Conservation (phyloP, 2,113 vertebrate genomes). For the Phodopus roborovskii region DNA sequence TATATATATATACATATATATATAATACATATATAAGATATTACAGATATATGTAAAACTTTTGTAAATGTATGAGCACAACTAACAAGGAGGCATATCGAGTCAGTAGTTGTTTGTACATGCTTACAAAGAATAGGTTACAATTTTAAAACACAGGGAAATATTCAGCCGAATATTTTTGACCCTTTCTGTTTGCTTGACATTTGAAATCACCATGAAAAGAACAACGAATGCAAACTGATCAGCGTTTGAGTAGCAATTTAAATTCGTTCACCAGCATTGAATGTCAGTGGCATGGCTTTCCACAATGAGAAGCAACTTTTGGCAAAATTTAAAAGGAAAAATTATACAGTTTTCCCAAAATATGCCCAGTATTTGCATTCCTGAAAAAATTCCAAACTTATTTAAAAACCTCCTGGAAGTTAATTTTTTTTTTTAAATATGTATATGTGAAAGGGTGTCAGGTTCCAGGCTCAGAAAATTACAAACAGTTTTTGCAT, state of each 20-base stretch:
- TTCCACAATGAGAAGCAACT: neutral
- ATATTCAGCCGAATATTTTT: neutral
- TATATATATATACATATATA: neutral
- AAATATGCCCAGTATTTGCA: constrained; percentile 27
- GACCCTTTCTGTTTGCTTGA: constrained; percentile 4
- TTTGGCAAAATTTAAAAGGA: neutral
- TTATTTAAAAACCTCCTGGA: neutral
- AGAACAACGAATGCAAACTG: neutral
- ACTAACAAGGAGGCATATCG: neutral
- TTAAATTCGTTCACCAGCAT: neutral
- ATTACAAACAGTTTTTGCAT: constrained; percentile 2
- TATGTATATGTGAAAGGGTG: neutral
- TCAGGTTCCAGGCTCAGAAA: constrained; percentile 12
- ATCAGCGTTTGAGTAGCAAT: constrained; percentile 1
- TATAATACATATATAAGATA: neutral
- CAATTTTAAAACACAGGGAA: neutral
- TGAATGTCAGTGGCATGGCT: neutral
- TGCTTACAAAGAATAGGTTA: neutral
- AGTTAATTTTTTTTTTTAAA: too few species aligned
- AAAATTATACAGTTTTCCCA: neutral
- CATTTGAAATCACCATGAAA: constrained; percentile 41
- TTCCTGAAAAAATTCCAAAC: constrained; percentile 11
- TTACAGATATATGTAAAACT: neutral
- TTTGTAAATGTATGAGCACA: neutral
- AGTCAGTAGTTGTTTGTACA: neutral